Percentiles rank a stretch among this genome's conserved stretches.
Evolutionary conservation across 2,113 vertebrate species (phyloP).

Genomic region (Puffinus mauretanicus): DNA sequence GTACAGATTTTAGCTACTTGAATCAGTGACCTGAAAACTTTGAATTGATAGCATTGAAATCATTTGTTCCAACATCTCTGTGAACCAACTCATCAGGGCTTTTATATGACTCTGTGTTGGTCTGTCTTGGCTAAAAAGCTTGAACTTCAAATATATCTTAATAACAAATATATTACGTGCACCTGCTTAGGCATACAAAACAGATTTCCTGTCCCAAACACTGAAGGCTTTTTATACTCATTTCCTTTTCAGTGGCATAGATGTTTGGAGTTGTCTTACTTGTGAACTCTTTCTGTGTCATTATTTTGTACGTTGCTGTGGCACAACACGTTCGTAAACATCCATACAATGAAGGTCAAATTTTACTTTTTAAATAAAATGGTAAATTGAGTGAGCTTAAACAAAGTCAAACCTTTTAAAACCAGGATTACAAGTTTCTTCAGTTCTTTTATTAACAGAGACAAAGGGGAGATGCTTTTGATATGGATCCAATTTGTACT

Average conservation of each 20-base stretch:
- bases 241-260: neutral
- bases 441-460: neutral
- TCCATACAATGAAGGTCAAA: neutral
- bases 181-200: neutral
- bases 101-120: neutral
- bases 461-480: neutral
- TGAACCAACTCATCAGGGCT: neutral
- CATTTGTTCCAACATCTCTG: neutral
- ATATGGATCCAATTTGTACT: neutral
- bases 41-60: neutral
- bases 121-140: neutral
- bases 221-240: neutral
- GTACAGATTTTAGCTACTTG: neutral
- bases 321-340: neutral
- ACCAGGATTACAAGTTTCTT: neutral
- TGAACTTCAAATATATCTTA: neutral
- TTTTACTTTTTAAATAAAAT: neutral
- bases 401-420: neutral
- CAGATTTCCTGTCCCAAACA: neutral
- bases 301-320: neutral
- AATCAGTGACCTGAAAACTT: conserved; percentile 32
- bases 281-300: neutral
- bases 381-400: neutral
- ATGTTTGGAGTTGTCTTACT: neutral
- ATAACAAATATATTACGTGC: neutral